Conservation (phyloP, 2,888 invertebrate genomes). For the Embidobia sp. region DNA sequence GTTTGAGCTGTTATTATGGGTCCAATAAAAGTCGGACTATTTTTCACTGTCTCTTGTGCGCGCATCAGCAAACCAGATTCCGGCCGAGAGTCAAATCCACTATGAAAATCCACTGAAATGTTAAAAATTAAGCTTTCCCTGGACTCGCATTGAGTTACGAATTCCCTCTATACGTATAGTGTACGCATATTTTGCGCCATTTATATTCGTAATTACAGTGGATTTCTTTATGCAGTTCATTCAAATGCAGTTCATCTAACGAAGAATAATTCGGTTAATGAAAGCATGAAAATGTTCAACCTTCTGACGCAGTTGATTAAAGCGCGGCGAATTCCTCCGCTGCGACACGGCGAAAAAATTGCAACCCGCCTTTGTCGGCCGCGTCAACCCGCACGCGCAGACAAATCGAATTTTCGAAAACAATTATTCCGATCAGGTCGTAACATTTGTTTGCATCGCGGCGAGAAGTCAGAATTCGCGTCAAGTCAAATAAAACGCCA, state of each 20-base stretch:
- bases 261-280: conserved; percentile 10
- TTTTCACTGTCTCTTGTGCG: too few species aligned
- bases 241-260: conserved; percentile 11
- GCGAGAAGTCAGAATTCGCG: not conserved
- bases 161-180: not conserved
- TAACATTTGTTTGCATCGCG: not conserved
- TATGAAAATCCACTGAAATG: too few species aligned
- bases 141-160: too few species aligned
- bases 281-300: conserved; percentile 17
- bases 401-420: too few species aligned
- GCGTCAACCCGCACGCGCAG: too few species aligned
- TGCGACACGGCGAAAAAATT: too few species aligned
- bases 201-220: conserved; percentile 13
- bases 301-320: conserved; percentile 6
- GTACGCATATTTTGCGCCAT: not conserved
- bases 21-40: too few species aligned
- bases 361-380: not conserved
- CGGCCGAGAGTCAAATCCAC: too few species aligned
- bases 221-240: conserved; percentile 6
- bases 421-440: too few species aligned
- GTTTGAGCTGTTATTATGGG: too few species aligned
- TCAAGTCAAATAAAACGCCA: not conserved
- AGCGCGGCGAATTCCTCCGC: not conserved
- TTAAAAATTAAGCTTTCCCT: too few species aligned
- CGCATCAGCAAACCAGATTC: too few species aligned